Evolutionary conservation across 1,140 invertebrate species (phyloP).

Genomic region (Goniozus legneri): DNA sequence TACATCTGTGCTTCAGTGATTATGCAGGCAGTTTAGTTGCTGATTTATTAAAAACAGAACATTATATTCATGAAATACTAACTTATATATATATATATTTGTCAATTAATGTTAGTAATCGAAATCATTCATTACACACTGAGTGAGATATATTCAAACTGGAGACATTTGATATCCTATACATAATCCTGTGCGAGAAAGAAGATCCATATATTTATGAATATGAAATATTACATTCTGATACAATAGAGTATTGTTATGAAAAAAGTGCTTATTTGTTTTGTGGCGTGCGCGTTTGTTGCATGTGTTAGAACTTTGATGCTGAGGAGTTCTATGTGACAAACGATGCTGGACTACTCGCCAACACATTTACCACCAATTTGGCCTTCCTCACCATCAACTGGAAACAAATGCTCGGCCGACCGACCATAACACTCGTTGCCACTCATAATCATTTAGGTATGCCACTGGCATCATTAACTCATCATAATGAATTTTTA

Average conservation of each 20-base stretch:
- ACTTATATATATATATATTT: too few species aligned
- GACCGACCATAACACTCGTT: conserved; percentile 82
- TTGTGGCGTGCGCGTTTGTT: conserved; percentile 46
- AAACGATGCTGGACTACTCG: conserved; percentile 83
- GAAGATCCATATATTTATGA: too few species aligned
- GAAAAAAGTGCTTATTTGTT: conserved; percentile 29
- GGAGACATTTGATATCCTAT: too few species aligned
- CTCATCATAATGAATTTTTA: too few species aligned
- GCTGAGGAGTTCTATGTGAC: conserved; percentile 90
- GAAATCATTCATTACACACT: too few species aligned
- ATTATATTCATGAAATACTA: neutral
- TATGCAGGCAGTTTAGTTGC: too few species aligned
- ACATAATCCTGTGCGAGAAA: too few species aligned
- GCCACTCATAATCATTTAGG: conserved; percentile 77
- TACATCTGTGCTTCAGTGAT: too few species aligned
- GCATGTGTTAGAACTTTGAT: conserved; percentile 80
- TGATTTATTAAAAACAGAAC: neutral
- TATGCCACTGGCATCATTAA: conserved; percentile 46
- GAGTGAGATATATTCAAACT: too few species aligned
- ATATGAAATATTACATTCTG: too few species aligned
- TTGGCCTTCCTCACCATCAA: conserved; percentile 90
- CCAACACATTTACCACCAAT: conserved; percentile 82
- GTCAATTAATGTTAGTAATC: too few species aligned
- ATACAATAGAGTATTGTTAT: conserved; percentile 10
- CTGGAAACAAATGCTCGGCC: conserved; percentile 87